A percentile compares a stretch with the other conserved stretches of the same genome.
These are phyloP conservation scores for Tretioscincus oriximinensis DNA, from an alignment of 2,113 vertebrate species.

Conservation along the genomic window DNA sequence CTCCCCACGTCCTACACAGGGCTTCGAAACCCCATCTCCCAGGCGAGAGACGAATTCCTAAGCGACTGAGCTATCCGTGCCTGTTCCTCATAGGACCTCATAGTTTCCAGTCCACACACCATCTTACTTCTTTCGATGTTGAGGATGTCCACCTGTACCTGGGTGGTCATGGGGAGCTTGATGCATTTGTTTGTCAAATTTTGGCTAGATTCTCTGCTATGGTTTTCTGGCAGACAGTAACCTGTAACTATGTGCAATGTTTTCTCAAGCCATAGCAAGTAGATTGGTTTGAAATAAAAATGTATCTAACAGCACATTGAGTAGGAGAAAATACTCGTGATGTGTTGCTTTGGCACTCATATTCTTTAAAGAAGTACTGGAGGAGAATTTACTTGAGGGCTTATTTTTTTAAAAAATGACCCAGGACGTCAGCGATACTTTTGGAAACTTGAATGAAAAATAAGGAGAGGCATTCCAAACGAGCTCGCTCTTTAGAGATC, in stretches of 20 bases:
- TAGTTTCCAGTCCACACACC: too few relatives aligned
- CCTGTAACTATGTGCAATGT: conserved; percentile 32
- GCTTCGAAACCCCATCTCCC: too few relatives aligned
- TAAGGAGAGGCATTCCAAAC: not conserved
- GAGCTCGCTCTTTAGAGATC: not conserved
- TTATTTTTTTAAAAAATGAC: not conserved
- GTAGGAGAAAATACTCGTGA: not conserved
- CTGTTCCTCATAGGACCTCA: too few relatives aligned
- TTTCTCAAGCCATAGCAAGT: conserved; percentile 12
- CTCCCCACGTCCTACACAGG: too few relatives aligned
- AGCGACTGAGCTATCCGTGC: too few relatives aligned
- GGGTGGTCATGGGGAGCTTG: too few relatives aligned
- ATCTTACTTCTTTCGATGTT: too few relatives aligned
- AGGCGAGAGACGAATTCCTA: too few relatives aligned
- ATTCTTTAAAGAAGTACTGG: conserved; percentile 15
- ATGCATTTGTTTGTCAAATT: too few relatives aligned
- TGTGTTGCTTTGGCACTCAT: not conserved
- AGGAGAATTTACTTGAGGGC: conserved; percentile 2
- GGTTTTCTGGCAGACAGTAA: conserved; percentile 10
- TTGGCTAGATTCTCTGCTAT: not conserved
- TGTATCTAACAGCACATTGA: not conserved
- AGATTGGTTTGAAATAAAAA: not conserved
- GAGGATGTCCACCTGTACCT: too few relatives aligned
- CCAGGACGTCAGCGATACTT: conserved; percentile 4
- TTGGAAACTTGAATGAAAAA: not conserved